Base-by-base conservation (phyloP, 1,140 invertebrate genomes). In the Centruroides sculpturatus region DNA sequence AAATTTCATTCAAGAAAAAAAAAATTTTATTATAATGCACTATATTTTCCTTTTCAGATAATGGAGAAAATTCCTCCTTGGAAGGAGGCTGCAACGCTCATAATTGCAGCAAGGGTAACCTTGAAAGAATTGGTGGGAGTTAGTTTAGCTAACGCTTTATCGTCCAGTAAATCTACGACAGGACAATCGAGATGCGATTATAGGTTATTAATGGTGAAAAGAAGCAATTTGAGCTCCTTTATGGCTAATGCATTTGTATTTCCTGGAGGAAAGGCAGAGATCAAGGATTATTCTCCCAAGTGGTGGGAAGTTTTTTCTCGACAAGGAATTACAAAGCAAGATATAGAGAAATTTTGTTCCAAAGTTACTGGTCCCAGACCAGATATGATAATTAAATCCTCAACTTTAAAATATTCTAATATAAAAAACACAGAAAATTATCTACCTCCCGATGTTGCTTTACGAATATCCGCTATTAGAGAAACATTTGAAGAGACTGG, bases 401-500 rank as follows among this genome's bases (percentile, higher is more conserved):
- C 59, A 1, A 65, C 63, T 3, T 35, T 67, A 41, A 41, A 48
- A 3, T 54, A 47, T 9, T 60, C 57, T 1, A 47, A 48, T 11
- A 52, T 66, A 3, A 57, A 47, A 1, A 41, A 56, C 6, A 13
- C 46, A 10, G 46, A 65, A 47, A 71, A 61, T 59, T 13, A 61
- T 35, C 57, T 81, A 60, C 74, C 78, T 58, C 78, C 78, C 73
- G 85, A 85, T 70, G 75, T 92, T 46, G 83, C 85, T 4, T 74
- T 91, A 59, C 76, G 90, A 65, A 85, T 94, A 57, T 82, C 83
- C 63, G 89, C 89, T 11, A 85, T 93, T 63, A 77, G 90, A 63
- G 90, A 94, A 76, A 89, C 87, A 34, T 94, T 94, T 78, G 89
- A 94, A 74, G 90, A 94, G 73, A 81, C 85, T 65, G 89, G 89